Conservation (phyloP, 2,113 vertebrate species). For the Baryphthengus martii region DNA sequence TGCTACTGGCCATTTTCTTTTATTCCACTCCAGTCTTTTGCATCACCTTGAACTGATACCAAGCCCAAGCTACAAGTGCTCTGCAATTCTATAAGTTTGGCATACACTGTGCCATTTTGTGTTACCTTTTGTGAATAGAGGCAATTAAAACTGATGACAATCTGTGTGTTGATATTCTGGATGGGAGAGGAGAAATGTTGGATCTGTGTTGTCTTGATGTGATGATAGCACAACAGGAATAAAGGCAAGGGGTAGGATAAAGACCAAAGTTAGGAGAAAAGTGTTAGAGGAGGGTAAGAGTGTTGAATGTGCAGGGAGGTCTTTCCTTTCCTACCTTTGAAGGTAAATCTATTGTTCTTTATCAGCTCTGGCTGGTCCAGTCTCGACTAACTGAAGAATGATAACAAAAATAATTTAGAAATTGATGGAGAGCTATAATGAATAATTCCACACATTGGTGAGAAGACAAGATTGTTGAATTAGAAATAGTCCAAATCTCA, state of each 20-base stretch:
- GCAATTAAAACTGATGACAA: background rate
- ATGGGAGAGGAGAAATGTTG: background rate
- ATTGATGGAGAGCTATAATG: background rate
- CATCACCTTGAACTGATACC: background rate
- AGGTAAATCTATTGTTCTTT: background rate
- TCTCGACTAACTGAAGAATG: background rate
- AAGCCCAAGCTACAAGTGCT: background rate
- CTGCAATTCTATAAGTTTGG: background rate
- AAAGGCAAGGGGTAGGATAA: background rate
- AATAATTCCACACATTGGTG: background rate
- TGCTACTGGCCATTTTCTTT: background rate
- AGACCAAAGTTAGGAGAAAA: background rate
- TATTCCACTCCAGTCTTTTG: background rate
- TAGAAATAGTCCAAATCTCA: background rate
- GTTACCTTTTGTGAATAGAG: background rate
- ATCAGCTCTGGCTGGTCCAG: background rate
- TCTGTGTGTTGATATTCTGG: background rate
- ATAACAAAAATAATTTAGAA: background rate
- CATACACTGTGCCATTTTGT: background rate
- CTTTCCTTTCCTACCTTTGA: background rate
- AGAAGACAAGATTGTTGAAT: background rate
- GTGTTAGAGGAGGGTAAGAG: background rate
- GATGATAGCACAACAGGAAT: background rate
- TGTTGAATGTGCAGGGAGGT: background rate
- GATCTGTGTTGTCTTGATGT: background rate